Conservation (phyloP, 2,113 vertebrate genomes). For the Lichenostomus cassidix region DNA sequence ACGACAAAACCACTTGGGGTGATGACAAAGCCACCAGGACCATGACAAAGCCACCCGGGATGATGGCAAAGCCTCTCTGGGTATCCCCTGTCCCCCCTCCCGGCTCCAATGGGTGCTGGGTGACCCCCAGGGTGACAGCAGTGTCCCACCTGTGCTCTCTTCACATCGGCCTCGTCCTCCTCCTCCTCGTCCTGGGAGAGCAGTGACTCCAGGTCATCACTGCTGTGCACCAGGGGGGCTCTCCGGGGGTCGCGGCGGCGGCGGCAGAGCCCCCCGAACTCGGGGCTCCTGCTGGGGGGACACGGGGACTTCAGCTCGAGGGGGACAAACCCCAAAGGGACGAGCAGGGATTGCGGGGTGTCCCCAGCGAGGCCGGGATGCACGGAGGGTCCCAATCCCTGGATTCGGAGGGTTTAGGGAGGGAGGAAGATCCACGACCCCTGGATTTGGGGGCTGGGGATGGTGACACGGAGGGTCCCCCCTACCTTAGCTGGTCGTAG, state of each 20-base stretch:
- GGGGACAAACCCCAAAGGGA: too few species aligned
- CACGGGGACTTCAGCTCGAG: not conserved
- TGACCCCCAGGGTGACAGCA: not conserved
- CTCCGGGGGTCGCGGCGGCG: not conserved
- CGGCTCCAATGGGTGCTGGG: not conserved
- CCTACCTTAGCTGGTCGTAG: conserved; percentile 31
- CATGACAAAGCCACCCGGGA: not conserved
- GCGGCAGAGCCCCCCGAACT: not conserved
- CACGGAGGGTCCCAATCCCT: not conserved
- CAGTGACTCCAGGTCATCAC: conserved; percentile 61
- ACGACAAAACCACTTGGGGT: not conserved
- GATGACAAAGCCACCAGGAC: too few species aligned
- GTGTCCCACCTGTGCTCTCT: not conserved
- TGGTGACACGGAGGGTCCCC: not conserved
- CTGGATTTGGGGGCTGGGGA: not conserved
- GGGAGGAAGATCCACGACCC: too few species aligned
- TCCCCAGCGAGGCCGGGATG: not conserved
- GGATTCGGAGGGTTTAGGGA: too few species aligned
- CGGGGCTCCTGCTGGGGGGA: not conserved
- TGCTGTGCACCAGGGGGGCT: conserved; percentile 55
- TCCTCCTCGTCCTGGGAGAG: not conserved
- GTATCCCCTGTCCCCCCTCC: not conserved
- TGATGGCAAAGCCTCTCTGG: rapidly evolving
- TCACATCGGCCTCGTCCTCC: not conserved
- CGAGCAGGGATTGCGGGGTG: rapidly evolving